Percentiles rank a stretch among this genome's conserved stretches.
Evolutionary conservation across 1,140 invertebrate species (phyloP).

Genomic region (Mamestra configurata): DNA sequence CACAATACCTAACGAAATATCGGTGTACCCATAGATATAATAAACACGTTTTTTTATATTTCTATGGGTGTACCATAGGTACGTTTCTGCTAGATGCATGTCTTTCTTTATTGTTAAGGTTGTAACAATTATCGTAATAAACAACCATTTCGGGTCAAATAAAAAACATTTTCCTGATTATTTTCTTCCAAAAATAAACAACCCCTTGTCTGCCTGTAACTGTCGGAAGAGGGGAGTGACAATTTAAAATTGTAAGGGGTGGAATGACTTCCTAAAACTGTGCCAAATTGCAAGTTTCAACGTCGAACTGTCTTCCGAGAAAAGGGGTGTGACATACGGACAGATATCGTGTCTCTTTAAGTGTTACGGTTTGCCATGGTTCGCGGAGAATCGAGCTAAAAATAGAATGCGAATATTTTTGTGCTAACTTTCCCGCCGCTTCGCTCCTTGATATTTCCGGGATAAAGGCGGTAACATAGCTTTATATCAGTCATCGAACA

Average conservation of each 20-base stretch:
- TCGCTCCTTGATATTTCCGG: too few relatives aligned
- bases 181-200: neutral
- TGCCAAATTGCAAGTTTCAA: slow-evolving; percentile 1
- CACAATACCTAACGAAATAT: too few relatives aligned
- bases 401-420: neutral
- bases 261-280: neutral
- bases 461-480: too few relatives aligned
- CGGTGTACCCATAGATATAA: too few relatives aligned
- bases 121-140: too few relatives aligned
- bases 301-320: neutral
- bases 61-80: too few relatives aligned
- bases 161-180: neutral
- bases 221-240: neutral
- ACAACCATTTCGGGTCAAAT: neutral
- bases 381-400: neutral
- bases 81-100: too few relatives aligned
- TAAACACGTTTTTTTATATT: too few relatives aligned
- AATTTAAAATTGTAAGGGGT: slow-evolving; percentile 14
- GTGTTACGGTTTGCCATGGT: neutral
- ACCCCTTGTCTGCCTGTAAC: slow-evolving; percentile 2
- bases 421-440: too few relatives aligned
- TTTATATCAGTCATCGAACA: too few relatives aligned
- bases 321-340: neutral
- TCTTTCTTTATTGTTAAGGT: too few relatives aligned
- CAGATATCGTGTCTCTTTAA: neutral